phyloP scores from a whole-genome alignment of 2,888 invertebrate species.

The Thysanoteuthis rhombus region DNA sequence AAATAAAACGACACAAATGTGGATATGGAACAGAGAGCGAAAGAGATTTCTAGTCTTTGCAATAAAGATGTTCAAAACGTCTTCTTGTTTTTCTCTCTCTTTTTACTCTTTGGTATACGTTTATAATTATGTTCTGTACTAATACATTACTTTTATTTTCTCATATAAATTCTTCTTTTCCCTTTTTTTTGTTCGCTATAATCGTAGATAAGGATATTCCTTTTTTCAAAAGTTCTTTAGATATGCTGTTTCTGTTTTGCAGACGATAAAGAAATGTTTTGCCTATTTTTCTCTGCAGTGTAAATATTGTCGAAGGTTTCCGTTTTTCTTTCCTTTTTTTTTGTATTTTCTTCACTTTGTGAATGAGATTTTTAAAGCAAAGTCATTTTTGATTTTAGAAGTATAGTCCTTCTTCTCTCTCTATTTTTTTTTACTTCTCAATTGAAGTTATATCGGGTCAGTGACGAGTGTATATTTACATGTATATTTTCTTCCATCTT shows the following conservation, averaged over 20 bases:
- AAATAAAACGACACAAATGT: neutral
- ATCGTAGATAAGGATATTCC: neutral
- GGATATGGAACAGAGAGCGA: neutral
- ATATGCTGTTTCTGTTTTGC: neutral
- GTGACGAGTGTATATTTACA: neutral
- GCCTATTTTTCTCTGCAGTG: neutral
- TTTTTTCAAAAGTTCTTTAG: neutral
- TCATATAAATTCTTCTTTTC: neutral
- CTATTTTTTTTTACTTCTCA: no score
- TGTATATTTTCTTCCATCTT: neutral
- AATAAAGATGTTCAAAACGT: neutral
- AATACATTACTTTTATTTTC: neutral
- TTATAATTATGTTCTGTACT: neutral
- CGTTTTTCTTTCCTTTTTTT: neutral
- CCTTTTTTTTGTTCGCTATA: neutral
- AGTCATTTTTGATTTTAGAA: no score
- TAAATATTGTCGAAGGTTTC: neutral
- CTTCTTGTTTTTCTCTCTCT: neutral
- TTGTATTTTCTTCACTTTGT: neutral
- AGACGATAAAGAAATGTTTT: neutral
- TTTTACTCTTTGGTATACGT: neutral
- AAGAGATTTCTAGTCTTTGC: neutral
- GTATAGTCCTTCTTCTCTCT: no score
- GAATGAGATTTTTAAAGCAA: neutral
- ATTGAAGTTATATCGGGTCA: neutral